phyloP scores from a whole-genome alignment of 2,888 invertebrate genomes.

The Diaphora mendica region DNA sequence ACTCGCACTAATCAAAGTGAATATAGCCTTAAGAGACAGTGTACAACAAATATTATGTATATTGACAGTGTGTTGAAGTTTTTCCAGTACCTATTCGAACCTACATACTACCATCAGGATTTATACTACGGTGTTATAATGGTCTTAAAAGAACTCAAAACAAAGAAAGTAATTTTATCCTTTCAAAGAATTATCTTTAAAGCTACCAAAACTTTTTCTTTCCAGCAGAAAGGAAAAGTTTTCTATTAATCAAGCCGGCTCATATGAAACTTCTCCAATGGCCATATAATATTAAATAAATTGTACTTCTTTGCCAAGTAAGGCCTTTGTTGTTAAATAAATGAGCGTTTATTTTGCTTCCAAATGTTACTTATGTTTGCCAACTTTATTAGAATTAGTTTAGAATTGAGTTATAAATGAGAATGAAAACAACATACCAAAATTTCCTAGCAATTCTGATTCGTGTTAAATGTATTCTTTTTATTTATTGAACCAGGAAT shows the following conservation, averaged over 20 bases:
- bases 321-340: conserved; percentile 6
- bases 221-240: conserved; percentile 16
- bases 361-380: background rate
- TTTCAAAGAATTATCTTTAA: background rate
- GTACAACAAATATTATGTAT: too few relatives aligned
- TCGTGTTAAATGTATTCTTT: background rate
- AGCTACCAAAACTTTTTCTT: background rate
- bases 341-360: background rate
- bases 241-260: conserved; percentile 27
- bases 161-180: background rate
- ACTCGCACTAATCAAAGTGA: too few relatives aligned
- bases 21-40: too few relatives aligned
- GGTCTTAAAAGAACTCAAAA: background rate
- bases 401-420: background rate
- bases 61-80: background rate
- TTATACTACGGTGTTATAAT: background rate
- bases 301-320: conserved; percentile 18
- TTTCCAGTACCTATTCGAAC: background rate
- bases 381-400: background rate
- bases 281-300: conserved; percentile 37
- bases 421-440: background rate
- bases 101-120: background rate
- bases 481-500: background rate
- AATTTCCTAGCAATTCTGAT: background rate
- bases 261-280: conserved; percentile 19